Conservation (phyloP, 2,797 vertebrate genomes). For the Antrozous pallidus region DNA sequence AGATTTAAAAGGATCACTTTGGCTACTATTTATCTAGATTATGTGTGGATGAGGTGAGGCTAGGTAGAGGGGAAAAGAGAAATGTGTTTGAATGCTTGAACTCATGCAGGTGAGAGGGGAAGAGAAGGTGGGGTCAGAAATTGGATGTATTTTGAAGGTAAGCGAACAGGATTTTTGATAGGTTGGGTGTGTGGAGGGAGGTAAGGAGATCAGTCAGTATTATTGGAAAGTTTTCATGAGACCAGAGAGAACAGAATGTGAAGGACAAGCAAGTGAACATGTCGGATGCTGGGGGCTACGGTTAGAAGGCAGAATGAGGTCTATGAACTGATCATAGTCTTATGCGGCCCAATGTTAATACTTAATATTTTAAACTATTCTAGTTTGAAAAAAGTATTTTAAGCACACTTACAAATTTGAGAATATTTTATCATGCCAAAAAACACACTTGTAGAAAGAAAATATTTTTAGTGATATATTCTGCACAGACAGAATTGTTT, state of each 20-base stretch:
- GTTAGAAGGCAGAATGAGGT: not conserved
- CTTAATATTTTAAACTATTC: not conserved
- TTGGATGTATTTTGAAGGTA: not conserved
- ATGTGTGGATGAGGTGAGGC: rapidly evolving
- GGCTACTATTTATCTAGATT: not conserved
- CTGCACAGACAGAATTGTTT: not conserved
- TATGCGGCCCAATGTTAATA: not conserved
- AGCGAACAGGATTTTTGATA: not conserved
- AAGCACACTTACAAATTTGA: not conserved
- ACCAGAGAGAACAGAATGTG: not conserved
- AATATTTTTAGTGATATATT: not conserved
- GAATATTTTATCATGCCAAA: not conserved
- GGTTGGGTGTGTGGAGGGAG: not conserved
- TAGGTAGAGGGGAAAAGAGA: not conserved
- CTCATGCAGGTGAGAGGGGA: not conserved
- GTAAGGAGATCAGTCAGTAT: not conserved
- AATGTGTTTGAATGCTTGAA: not conserved
- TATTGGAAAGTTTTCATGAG: not conserved
- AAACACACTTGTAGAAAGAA: not conserved
- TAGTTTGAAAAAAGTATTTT: not conserved
- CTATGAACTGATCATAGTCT: not conserved
- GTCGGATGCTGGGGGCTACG: not conserved
- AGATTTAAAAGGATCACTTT: not conserved
- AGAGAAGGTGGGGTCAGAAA: not conserved
- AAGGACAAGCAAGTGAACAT: not conserved